Evolutionary conservation across 2,113 vertebrate genomes (phyloP), one percentile per base, ranked within the genome.

Genomic region (Ancistrus triradiatus): DNA sequence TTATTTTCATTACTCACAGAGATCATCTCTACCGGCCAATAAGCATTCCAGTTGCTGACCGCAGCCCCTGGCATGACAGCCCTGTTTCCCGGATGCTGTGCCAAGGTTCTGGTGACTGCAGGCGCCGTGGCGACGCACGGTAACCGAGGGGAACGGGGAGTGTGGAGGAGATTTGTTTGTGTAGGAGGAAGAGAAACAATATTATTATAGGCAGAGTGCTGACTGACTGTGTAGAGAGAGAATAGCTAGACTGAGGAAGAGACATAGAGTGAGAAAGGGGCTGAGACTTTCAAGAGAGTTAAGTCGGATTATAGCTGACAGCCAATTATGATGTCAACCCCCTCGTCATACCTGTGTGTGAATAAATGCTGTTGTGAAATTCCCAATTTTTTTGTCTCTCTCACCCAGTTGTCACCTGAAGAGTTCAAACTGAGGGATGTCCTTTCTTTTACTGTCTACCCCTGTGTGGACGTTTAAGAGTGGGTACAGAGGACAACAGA

Each of bases 41-140:
- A 52, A 72, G 63, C 50, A 57, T 57, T 69, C 57, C 22, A 31
- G 15, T 25, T 69, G 63, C 74, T 70, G 70, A 76, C 74, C 74
- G 42, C 70, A 73, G 63, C 56, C 15, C 55, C 61, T 76, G 74
- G 67, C 67, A 66, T 70, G 63, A 56, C 57, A 66, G 72, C 62
- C 22, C 63, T 35, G 52, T 66, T 69, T 74, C 72, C 67, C 38
- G 37, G 51, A 25, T 44, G 13, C 25, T 1, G 11, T 68, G 69
- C 69, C 69, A 72, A 60, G 37, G 59, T 68, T 75, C 70, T 76
- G 74, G 67, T 72, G 74, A 66, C 70, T 69, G 63, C 70, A 69
- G 74, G 63, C 70, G 70, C 66, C 62, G 37, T 50, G 59, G 63
- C 55, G 74, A 67, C 53, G 66, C 69, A 65, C 63, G 47, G 59